Conservation (phyloP, 2,888 invertebrate genomes). For the Ditula angustiorana region DNA sequence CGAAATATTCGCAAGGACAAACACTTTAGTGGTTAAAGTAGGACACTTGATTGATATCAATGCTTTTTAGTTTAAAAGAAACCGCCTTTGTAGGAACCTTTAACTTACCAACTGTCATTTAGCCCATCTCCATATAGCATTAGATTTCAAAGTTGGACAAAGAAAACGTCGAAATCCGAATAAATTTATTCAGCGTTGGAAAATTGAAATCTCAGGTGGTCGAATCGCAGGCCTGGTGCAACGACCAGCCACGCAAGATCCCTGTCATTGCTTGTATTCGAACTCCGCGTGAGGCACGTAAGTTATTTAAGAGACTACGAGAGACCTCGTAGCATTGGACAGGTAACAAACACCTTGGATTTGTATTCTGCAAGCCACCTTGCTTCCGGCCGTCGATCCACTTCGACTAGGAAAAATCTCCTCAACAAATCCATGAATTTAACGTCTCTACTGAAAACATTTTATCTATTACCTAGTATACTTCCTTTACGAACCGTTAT, state of each 20-base stretch:
- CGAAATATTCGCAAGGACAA: no score
- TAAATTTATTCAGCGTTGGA: constrained; percentile 78
- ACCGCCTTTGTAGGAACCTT: background rate
- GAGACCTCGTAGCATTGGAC: constrained; percentile 57
- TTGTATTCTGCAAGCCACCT: constrained; percentile 70
- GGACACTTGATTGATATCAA: no score
- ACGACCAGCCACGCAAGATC: constrained; percentile 56
- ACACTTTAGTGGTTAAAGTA: no score
- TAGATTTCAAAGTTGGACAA: constrained; percentile 63
- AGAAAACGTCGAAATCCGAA: constrained; percentile 67
- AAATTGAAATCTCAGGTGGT: constrained; percentile 84
- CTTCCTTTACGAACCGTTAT: background rate
- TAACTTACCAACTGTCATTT: constrained; percentile 45
- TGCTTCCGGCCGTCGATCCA: constrained; percentile 61
- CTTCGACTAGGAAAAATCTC: constrained; percentile 67
- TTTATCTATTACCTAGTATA: constrained; percentile 8
- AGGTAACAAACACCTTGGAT: constrained; percentile 63
- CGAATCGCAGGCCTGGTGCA: constrained; percentile 56
- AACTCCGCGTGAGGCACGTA: constrained; percentile 45
- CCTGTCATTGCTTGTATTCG: constrained; percentile 47
- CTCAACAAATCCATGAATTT: constrained; percentile 55
- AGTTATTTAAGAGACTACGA: constrained; percentile 50
- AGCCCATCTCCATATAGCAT: constrained; percentile 54
- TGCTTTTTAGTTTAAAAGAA: no score
- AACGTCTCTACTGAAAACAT: constrained; percentile 39